A percentile compares a stretch with the other conserved stretches of the same genome.
These are phyloP conservation scores for Rhadina sibilatrix DNA, from an alignment of 2,113 vertebrate genomes.

Conservation along the genomic window DNA sequence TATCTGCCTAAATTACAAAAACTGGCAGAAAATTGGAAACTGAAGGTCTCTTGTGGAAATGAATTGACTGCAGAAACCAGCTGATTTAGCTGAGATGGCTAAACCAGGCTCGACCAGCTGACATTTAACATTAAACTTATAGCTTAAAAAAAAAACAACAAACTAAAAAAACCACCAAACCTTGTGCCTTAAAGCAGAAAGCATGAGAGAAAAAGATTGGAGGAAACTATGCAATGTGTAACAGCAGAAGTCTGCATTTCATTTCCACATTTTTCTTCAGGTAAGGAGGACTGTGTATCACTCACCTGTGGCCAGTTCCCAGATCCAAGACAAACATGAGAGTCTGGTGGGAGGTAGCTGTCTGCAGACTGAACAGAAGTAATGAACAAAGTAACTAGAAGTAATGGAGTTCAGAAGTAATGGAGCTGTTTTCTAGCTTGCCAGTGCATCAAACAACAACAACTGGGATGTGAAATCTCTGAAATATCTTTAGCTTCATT, in stretches of 20 bases:
- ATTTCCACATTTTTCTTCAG: background rate
- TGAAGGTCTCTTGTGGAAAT: background rate
- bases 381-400: background rate
- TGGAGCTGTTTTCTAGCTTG: background rate
- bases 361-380: background rate
- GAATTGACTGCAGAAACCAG: background rate
- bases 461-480: background rate
- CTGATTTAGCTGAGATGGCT: background rate
- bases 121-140: background rate
- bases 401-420: background rate
- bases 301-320: background rate
- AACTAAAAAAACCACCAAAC: too few relatives aligned
- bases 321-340: background rate
- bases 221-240: background rate
- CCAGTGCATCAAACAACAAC: background rate
- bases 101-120: background rate
- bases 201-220: background rate
- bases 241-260: background rate
- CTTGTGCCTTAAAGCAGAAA: background rate
- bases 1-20: background rate
- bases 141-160: too few relatives aligned
- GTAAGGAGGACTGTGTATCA: background rate
- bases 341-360: background rate
- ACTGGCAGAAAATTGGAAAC: background rate
- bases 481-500: background rate